Base-by-base conservation (phyloP, 2,888 invertebrate species). In the Cyaniris semiargus region DNA sequence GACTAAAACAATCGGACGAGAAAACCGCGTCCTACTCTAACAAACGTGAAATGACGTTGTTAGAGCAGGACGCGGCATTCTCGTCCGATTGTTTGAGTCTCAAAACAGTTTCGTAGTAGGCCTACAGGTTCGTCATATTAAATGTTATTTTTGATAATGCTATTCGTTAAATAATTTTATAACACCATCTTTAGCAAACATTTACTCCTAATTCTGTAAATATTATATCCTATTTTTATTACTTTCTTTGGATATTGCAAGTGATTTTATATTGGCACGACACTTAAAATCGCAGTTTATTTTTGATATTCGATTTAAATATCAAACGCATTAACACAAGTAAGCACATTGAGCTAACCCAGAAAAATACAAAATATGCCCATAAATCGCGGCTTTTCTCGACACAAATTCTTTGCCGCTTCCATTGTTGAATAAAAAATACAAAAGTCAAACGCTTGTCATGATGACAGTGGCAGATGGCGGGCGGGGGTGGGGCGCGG, bases 401-500 rank as follows among this genome's bases (percentile, higher is more conserved):
- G 44, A 60, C 27, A 66, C 15, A 7, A 13, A 53, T 18, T 66
- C 4, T 66, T 18, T 66, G 27, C 27, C 66, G 66, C 66, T 27
- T 66, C 5, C 66, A 7, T 6, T 10, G 27, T 66, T 66, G 27
- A 27, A 31, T 44, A 60, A 60, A 27, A 60, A 66, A 66, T 18
- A 27, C 27, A 66, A 66, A 23, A 60, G 3, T 60, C 60, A 23
- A 60, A 60, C 60, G 21, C 60, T 27, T 18, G 66, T 66, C 31
- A 27, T 21, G n/a, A 53, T 58, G 58, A 70, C 53, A 75, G 74
- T 44, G 31, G 75, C 31, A 78, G 66, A 53, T 76, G 53, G 77
- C 48, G 77, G 58, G 48, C 56, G 77, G 77, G 77, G 58, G 38
- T 44, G 77, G 77, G 74, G 76, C 77, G 78, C 70, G 72, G 78